phyloP scores from a whole-genome alignment of 2,797 vertebrate genomes.

The Microhierax caerulescens region DNA sequence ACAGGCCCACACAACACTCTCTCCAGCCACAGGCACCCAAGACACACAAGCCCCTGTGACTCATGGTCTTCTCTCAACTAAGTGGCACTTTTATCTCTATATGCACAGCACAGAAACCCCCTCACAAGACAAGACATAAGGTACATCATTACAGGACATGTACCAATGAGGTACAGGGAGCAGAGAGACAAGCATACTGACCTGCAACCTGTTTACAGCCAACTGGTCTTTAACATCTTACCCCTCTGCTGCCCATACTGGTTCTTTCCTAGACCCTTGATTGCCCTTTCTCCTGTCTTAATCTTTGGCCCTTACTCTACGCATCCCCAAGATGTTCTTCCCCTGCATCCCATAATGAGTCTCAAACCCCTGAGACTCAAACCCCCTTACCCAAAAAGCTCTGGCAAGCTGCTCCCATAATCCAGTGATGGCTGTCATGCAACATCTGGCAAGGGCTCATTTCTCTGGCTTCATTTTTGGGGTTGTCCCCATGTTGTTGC shows the following conservation, averaged over 20 bases:
- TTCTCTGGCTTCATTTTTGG: neutral
- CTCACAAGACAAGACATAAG: neutral
- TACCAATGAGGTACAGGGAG: neutral
- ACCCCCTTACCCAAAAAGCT: rapidly evolving
- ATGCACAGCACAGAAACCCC: neutral
- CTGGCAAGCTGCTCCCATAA: neutral
- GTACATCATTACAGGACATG: neutral
- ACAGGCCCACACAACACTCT: rapidly evolving
- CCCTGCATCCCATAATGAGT: neutral
- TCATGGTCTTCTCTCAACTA: rapidly evolving
- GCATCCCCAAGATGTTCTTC: neutral
- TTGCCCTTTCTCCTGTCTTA: rapidly evolving
- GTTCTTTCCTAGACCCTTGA: neutral
- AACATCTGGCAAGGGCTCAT: neutral
- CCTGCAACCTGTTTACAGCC: neutral
- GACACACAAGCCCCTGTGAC: rapidly evolving
- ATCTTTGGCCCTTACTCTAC: neutral
- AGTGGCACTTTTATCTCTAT: neutral
- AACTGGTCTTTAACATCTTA: neutral
- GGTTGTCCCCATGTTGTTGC: neutral
- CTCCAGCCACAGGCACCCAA: rapidly evolving
- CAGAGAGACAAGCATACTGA: neutral
- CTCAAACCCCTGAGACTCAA: too few species aligned
- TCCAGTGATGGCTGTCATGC: neutral
- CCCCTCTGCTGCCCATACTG: rapidly evolving